Percentiles rank a stretch among this genome's conserved stretches.
Evolutionary conservation across 2,888 invertebrate genomes (phyloP).

Genomic region (Amphimallon solstitiale): DNA sequence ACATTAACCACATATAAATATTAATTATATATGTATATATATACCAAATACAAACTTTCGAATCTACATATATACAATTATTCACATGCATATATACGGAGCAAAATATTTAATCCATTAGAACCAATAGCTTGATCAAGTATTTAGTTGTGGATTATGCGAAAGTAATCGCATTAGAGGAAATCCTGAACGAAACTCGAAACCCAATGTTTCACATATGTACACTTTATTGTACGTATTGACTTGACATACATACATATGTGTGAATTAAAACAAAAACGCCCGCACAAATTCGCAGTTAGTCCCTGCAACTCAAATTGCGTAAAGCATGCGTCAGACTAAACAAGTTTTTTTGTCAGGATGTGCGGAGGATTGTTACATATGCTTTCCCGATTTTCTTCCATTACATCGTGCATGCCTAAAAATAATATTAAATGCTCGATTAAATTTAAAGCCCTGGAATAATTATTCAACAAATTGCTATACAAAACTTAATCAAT

Average conservation of each 20-base stretch:
- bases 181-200: conserved; percentile 17
- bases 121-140: conserved; percentile 8
- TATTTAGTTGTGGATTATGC: conserved; percentile 21
- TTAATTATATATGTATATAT: no score
- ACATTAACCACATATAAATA: no score
- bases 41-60: no score
- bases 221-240: no score
- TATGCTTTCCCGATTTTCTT: conserved; percentile 2
- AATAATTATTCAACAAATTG: no score
- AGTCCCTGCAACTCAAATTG: background rate
- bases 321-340: conserved; percentile 11
- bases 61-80: background rate
- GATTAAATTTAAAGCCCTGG: no score
- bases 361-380: conserved; percentile 9
- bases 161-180: conserved; percentile 22
- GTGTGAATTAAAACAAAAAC: conserved; percentile 20
- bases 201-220: conserved; percentile 5
- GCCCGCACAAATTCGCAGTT: conserved; percentile 7
- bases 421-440: no score
- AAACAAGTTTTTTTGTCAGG: conserved; percentile 29
- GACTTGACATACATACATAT: conserved; percentile 5
- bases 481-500: no score
- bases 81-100: background rate
- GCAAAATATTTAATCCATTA: conserved; percentile 4
- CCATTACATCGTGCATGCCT: background rate